Percentiles rank a stretch among this genome's conserved stretches.
Evolutionary conservation across 1,140 invertebrate species (phyloP).

Genomic region (honey bee (Apis mellifera)): Amel_HAv3.1 CM009942.2:8975001-8975500

Average conservation of each 20-base stretch:
- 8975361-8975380: no score
- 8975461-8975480: neutral
- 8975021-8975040: neutral
- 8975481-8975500: neutral
- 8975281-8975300: neutral
- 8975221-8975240: no score
- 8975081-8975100: constrained; percentile 10
- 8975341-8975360: neutral
- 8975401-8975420: no score
- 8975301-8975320: neutral
- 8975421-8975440: no score
- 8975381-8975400: no score
- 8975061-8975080: neutral
- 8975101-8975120: constrained; percentile 42
- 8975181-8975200: no score
- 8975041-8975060: neutral
- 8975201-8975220: no score
- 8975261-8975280: neutral
- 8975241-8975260: neutral
- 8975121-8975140: neutral
- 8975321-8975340: neutral
- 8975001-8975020: no score
- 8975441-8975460: neutral
- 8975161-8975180: neutral
- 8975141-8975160: neutral